Evolutionary conservation across 92 coral and sea anemone genomes (phyloP).

Genomic region (Anthopleura xanthogrammica): DNA sequence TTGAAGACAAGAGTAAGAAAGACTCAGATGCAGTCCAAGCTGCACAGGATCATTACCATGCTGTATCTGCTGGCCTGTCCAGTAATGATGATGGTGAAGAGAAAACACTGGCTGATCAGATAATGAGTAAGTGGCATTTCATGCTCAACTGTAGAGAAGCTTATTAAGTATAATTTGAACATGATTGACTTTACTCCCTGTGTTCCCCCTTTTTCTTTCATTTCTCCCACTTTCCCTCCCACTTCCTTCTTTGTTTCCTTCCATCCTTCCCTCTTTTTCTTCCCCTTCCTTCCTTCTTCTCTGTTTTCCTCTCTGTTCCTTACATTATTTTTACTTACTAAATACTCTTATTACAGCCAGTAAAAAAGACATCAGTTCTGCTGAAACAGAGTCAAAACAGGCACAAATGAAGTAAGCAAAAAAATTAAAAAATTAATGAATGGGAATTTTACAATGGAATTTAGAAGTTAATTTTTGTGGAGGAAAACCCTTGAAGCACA

Average conservation of each 20-base stretch:
- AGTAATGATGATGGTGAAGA: conserved; percentile 90
- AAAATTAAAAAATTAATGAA: no score
- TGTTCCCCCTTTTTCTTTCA: neutral
- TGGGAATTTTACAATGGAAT: no score
- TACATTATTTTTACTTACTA: neutral
- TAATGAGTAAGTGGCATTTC: conserved; percentile 59
- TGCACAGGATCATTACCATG: conserved; percentile 97
- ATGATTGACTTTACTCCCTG: neutral
- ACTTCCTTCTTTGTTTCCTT: neutral
- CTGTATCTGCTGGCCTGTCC: conserved; percentile 96
- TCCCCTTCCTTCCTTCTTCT: neutral
- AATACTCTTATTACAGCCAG: conserved; percentile 45
- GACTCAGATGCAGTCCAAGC: conserved; percentile 73
- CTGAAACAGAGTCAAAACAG: conserved; percentile 96
- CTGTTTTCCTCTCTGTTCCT: neutral
- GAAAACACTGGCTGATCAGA: conserved; percentile 93
- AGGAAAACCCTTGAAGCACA: no score
- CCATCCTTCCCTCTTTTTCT: neutral
- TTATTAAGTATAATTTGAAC: no score
- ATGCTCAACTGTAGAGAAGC: neutral
- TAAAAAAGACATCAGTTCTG: conserved; percentile 85
- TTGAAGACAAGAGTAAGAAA: conserved; percentile 78
- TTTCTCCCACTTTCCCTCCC: neutral
- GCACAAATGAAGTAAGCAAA: conserved; percentile 84
- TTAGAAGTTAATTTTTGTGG: no score